Evolutionary conservation across 2,888 invertebrate species (phyloP).

Genomic region (Thalpophila matura): DNA sequence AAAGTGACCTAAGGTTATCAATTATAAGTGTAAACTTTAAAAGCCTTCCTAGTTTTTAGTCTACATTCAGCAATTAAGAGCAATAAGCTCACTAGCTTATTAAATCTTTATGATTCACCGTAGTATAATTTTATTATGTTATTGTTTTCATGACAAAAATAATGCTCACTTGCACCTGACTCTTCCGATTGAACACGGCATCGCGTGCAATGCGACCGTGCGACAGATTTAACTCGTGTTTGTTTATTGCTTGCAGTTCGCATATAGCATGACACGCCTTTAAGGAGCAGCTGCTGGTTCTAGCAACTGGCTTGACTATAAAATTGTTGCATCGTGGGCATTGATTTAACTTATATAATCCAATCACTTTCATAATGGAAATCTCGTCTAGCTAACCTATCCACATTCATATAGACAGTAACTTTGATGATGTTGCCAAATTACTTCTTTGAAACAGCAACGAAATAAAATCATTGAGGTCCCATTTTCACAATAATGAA

Average conservation of each 20-base stretch:
- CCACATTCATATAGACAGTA: too few relatives aligned
- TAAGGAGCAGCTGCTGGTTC: slow-evolving; percentile 14
- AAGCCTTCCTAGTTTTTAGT: too few relatives aligned
- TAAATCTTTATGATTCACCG: neutral
- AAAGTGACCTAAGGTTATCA: too few relatives aligned
- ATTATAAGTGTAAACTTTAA: too few relatives aligned
- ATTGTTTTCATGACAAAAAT: neutral
- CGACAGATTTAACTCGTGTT: slow-evolving; percentile 64
- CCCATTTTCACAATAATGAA: too few relatives aligned
- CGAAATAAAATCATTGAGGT: too few relatives aligned
- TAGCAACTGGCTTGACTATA: neutral
- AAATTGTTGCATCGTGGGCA: neutral
- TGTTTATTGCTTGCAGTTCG: slow-evolving; percentile 54
- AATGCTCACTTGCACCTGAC: neutral
- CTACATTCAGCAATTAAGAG: neutral
- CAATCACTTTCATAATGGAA: too few relatives aligned
- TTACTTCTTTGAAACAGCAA: too few relatives aligned
- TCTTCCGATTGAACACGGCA: slow-evolving; percentile 11
- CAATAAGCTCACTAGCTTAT: neutral
- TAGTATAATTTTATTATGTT: neutral
- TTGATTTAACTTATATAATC: too few relatives aligned
- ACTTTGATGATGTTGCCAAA: too few relatives aligned
- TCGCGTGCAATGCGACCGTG: slow-evolving; percentile 41
- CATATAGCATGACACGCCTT: slow-evolving; percentile 15
- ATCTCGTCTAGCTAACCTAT: too few relatives aligned